Evolutionary conservation across 2,113 vertebrate genomes (phyloP).

Genomic region (Heptranchias perlo): DNA sequence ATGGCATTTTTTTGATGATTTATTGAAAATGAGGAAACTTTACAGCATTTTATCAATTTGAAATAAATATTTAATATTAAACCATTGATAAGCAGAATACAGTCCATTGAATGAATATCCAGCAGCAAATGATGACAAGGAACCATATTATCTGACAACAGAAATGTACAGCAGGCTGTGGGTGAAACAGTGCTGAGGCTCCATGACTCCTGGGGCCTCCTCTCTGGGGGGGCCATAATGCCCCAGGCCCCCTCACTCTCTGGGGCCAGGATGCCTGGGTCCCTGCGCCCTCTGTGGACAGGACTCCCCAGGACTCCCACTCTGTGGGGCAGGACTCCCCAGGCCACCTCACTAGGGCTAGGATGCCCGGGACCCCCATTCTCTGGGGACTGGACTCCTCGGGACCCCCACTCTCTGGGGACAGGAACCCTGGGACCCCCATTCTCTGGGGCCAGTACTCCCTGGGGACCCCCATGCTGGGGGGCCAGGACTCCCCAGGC

Average conservation of each 20-base stretch:
- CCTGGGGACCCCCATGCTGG: conserved; percentile 37
- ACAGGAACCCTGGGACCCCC: not conserved
- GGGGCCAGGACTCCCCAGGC: not conserved
- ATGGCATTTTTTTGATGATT: not conserved
- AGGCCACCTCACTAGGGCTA: conserved; percentile 34
- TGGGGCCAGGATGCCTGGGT: not conserved
- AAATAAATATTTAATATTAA: conserved; percentile 27
- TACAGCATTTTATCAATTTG: not conserved
- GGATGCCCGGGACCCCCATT: not conserved
- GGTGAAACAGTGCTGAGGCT: not conserved
- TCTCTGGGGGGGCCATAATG: not conserved
- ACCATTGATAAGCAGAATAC: conserved; percentile 30
- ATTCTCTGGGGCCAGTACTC: too few species aligned
- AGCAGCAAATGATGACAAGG: not conserved
- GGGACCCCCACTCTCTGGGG: conserved; percentile 60
- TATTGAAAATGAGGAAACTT: not conserved
- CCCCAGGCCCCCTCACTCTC: not conserved
- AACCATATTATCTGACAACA: not conserved
- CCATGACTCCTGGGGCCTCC: not conserved
- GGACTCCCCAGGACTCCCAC: not conserved
- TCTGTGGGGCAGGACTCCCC: conserved; percentile 48
- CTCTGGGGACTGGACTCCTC: conserved; percentile 57
- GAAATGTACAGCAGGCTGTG: not conserved
- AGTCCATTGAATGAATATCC: not conserved
- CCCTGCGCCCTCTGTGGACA: not conserved